These are phyloP conservation scores for Trichogramma pretiosum DNA, from an alignment of 1,140 invertebrate species.

Conservation along the genomic window DNA sequence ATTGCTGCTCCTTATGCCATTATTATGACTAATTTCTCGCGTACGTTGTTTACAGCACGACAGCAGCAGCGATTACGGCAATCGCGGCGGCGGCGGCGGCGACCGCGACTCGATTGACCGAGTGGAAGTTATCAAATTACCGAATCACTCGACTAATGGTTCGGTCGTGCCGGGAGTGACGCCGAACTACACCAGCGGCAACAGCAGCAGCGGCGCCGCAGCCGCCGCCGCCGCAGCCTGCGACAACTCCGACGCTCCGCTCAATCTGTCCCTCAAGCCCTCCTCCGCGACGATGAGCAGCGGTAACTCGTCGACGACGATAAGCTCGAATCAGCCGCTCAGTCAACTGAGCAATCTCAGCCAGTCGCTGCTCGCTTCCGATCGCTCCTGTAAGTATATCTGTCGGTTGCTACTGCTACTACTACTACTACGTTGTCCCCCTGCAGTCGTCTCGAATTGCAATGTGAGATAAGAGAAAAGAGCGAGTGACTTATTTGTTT, in stretches of 20 bases:
- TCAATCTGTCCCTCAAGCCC: constrained; percentile 74
- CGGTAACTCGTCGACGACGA: constrained; percentile 35
- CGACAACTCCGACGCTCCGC: constrained; percentile 57
- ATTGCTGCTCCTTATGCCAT: neutral
- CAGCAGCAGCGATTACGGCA: constrained; percentile 9
- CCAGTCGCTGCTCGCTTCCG: constrained; percentile 41
- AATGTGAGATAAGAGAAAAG: no score
- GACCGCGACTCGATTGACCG: constrained; percentile 41
- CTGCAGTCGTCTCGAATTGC: no score
- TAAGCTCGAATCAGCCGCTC: constrained; percentile 40
- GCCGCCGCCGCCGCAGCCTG: no score
- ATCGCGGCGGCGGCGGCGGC: neutral
- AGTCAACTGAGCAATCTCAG: constrained; percentile 51
- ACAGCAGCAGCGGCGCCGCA: constrained; percentile 42
- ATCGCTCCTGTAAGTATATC: constrained; percentile 47
- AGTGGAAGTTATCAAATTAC: constrained; percentile 70
- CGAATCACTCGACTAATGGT: constrained; percentile 48
- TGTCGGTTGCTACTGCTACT: no score
- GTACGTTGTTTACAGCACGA: constrained; percentile 7
- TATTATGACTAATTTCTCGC: no score
- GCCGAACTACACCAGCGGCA: constrained; percentile 37
- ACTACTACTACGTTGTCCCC: no score
- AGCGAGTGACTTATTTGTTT: no score
- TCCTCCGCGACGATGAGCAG: constrained; percentile 46
- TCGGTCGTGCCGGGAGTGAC: constrained; percentile 42